A percentile compares a stretch with the other conserved stretches of the same genome.
Conservation (phyloP, 2,797 vertebrate genomes). For the Dendrocincla tyrannina region DNA sequence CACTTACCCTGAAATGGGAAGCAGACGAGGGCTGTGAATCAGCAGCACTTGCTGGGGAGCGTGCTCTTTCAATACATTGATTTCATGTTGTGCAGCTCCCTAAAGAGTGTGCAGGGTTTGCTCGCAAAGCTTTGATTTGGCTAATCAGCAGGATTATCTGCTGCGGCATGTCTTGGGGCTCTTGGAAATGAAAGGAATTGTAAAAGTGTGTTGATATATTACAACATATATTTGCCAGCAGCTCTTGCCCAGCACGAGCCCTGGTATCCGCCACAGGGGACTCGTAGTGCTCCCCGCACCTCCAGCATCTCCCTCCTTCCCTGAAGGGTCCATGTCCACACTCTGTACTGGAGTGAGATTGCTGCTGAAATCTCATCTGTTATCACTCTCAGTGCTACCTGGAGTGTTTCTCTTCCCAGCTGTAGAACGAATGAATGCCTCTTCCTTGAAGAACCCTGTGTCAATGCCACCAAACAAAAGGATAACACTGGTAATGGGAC, state of each 20-base stretch:
- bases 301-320: not conserved
- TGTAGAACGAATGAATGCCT: not conserved
- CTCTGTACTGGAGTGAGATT: not conserved
- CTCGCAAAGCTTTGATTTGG: conserved; percentile 41
- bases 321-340: not conserved
- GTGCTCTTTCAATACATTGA: conserved; percentile 8
- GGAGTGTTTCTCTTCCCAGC: not conserved
- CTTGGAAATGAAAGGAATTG: conserved; percentile 37
- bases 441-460: not conserved
- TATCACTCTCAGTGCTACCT: not conserved
- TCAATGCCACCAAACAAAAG: not conserved
- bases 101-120: not conserved
- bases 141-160: conserved; percentile 47
- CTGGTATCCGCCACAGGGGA: not conserved
- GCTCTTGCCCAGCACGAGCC: not conserved
- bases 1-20: not conserved
- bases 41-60: not conserved
- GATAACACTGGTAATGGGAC: not conserved
- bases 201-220: conserved; percentile 7
- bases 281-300: not conserved
- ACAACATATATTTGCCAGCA: not conserved
- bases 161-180: not conserved
- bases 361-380: not conserved
- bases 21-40: not conserved
- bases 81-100: not conserved